These are phyloP conservation scores for Sorex fumeus DNA, from an alignment of 2,113 vertebrate genomes.

Conservation along the genomic window DNA sequence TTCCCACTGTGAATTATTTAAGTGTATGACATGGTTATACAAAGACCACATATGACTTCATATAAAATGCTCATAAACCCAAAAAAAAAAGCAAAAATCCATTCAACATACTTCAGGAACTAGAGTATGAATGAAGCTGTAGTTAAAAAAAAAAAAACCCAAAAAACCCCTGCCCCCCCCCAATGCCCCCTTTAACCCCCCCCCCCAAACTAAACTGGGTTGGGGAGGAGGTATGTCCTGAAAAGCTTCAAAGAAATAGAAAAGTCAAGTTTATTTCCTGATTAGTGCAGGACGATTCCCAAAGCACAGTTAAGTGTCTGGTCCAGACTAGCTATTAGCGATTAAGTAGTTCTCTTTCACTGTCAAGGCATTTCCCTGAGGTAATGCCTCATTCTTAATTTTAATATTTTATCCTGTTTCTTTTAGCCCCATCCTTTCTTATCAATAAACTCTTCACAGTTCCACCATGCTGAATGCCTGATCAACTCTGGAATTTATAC, in stretches of 20 bases:
- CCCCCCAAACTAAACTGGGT: no score
- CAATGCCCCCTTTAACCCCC: no score
- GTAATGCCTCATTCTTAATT: slow-evolving; percentile 69
- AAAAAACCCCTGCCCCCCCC: no score
- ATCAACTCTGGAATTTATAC: slow-evolving; percentile 44
- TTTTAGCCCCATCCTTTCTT: slow-evolving; percentile 53
- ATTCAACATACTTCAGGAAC: slow-evolving; percentile 65
- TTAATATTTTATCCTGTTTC: slow-evolving; percentile 79
- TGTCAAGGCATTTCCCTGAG: slow-evolving; percentile 73
- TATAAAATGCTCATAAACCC: slow-evolving; percentile 74
- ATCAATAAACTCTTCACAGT: slow-evolving; percentile 55
- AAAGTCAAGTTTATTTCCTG: slow-evolving; percentile 74
- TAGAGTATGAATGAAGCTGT: slow-evolving; percentile 48
- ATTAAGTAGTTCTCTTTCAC: slow-evolving; percentile 68
- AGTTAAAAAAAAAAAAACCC: slow-evolving; percentile 48
- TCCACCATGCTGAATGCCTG: slow-evolving; percentile 48
- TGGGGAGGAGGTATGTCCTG: neutral
- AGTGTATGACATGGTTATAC: slow-evolving; percentile 83
- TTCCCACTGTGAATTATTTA: slow-evolving; percentile 89
- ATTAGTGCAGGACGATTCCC: slow-evolving; percentile 65
- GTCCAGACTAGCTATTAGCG: slow-evolving; percentile 72
- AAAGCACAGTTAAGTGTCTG: slow-evolving; percentile 69
- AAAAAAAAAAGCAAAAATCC: slow-evolving; percentile 69
- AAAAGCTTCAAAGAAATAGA: slow-evolving; percentile 69
- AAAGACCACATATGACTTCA: slow-evolving; percentile 80